Evolutionary conservation across 30 jellyfish, hydroid and myxozoan genomes (phyloP).

Genomic region (Nemopilema nomurai): DNA sequence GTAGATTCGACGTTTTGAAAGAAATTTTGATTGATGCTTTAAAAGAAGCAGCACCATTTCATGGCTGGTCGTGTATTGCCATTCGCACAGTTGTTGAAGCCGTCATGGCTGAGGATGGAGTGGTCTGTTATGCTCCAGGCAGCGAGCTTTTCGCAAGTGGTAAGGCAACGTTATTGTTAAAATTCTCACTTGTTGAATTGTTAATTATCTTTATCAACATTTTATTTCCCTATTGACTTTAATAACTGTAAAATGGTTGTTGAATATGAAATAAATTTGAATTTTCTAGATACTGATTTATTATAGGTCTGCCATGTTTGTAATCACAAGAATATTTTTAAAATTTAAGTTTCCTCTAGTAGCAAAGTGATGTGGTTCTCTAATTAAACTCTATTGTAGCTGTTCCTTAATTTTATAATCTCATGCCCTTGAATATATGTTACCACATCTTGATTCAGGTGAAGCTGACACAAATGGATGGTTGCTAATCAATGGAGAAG

Average conservation of each 20-base stretch:
- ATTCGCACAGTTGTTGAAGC: constrained; percentile 2
- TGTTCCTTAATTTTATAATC: too few species aligned
- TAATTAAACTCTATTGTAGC: too few species aligned
- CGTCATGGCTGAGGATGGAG: neutral
- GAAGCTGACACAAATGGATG: constrained; percentile 57
- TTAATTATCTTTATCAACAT: too few species aligned
- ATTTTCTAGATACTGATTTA: too few species aligned
- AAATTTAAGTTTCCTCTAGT: too few species aligned
- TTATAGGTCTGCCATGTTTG: too few species aligned
- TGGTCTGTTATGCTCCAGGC: constrained; percentile 57
- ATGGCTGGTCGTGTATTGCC: constrained; percentile 63
- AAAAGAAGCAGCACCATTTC: constrained; percentile 48
- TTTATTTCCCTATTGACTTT: too few species aligned
- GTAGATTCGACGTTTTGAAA: constrained; percentile 2
- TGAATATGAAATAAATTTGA: too few species aligned
- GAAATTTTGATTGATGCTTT: constrained; percentile 2
- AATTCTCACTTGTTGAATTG: neutral
- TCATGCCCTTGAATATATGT: too few species aligned
- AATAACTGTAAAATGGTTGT: too few species aligned
- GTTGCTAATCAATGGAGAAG: constrained; percentile 52
- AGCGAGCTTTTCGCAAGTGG: constrained; percentile 42
- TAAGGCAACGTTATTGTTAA: neutral
- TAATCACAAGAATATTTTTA: too few species aligned
- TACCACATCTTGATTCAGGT: constrained; percentile 1
- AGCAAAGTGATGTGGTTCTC: too few species aligned